These are phyloP conservation scores for Borostomias antarcticus DNA, from an alignment of 2,797 vertebrate genomes.

Conservation along the genomic window DNA sequence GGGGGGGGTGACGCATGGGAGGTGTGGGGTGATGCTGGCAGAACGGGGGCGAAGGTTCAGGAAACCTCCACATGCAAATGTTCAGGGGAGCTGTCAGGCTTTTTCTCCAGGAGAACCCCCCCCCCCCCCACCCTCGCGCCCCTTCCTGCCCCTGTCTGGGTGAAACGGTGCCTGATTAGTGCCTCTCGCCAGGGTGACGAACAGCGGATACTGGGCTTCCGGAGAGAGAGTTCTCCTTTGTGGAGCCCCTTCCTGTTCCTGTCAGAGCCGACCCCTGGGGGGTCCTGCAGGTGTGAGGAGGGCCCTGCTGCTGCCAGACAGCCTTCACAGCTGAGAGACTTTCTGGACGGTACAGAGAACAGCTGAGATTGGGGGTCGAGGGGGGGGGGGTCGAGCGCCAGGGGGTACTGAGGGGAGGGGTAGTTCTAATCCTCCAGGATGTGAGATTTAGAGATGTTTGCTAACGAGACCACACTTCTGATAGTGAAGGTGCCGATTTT, in stretches of 20 bases:
- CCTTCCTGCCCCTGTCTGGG: no score
- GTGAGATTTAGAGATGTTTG: no score
- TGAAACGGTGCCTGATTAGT: slow-evolving; percentile 54
- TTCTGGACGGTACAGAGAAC: slow-evolving; percentile 1
- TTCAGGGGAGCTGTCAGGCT: slow-evolving; percentile 35
- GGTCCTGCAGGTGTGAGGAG: slow-evolving; percentile 58
- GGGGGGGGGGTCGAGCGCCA: background rate
- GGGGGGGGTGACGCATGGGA: background rate
- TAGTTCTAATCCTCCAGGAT: no score
- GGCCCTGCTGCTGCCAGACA: slow-evolving; percentile 30
- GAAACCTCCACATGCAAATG: slow-evolving; percentile 64
- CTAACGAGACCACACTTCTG: background rate
- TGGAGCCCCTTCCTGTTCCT: slow-evolving; percentile 29
- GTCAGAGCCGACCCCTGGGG: no score
- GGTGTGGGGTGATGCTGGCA: background rate
- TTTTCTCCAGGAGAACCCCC: slow-evolving; percentile 14
- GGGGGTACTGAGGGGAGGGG: no score
- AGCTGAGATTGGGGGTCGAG: no score
- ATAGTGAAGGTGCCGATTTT: background rate
- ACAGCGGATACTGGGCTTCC: slow-evolving; percentile 46
- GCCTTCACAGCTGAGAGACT: background rate
- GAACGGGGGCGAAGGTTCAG: slow-evolving; percentile 40
- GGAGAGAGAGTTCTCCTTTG: slow-evolving; percentile 39
- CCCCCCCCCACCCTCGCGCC: slow-evolving; percentile 24
- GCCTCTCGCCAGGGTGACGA: slow-evolving; percentile 41